phyloP scores from a whole-genome alignment of 1,140 invertebrate genomes.

The Branchinecta lynchi region DNA sequence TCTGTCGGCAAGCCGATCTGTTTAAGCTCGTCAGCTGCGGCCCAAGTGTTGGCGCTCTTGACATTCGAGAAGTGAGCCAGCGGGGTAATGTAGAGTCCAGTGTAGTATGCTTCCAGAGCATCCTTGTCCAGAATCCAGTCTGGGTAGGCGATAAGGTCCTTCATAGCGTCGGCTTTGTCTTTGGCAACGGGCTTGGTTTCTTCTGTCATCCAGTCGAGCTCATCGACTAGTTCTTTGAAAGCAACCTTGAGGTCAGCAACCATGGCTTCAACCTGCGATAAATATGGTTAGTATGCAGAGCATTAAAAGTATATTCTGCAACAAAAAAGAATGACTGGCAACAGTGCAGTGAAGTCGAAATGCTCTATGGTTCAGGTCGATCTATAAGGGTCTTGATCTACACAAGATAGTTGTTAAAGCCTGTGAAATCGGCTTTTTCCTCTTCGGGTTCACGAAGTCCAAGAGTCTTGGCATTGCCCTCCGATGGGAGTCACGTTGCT shows the following conservation, averaged over 20 bases:
- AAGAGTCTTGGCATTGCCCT: no score
- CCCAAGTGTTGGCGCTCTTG: constrained; percentile 28
- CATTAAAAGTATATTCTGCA: no score
- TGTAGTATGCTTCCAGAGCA: constrained; percentile 33
- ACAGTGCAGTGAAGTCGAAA: no score
- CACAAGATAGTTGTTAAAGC: no score
- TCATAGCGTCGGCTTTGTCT: constrained; percentile 42
- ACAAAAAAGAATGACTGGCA: no score
- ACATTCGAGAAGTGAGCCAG: constrained; percentile 27
- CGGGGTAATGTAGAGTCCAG: constrained; percentile 25
- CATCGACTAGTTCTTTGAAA: constrained; percentile 38
- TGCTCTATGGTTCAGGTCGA: no score
- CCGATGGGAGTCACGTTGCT: no score
- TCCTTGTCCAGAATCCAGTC: constrained; percentile 41
- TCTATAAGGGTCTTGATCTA: no score
- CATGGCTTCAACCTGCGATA: constrained; percentile 39
- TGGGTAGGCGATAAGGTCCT: constrained; percentile 47
- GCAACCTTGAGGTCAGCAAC: constrained; percentile 39
- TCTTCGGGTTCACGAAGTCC: no score
- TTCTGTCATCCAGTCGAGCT: constrained; percentile 45
- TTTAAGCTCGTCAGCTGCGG: constrained; percentile 13
- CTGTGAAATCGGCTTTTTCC: no score
- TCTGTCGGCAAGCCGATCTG: background rate
- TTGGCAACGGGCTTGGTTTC: constrained; percentile 38
- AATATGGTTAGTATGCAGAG: background rate